These are phyloP conservation scores for Folsomia candida DNA, from an alignment of 2,888 invertebrate genomes.

Conservation along the genomic window DNA sequence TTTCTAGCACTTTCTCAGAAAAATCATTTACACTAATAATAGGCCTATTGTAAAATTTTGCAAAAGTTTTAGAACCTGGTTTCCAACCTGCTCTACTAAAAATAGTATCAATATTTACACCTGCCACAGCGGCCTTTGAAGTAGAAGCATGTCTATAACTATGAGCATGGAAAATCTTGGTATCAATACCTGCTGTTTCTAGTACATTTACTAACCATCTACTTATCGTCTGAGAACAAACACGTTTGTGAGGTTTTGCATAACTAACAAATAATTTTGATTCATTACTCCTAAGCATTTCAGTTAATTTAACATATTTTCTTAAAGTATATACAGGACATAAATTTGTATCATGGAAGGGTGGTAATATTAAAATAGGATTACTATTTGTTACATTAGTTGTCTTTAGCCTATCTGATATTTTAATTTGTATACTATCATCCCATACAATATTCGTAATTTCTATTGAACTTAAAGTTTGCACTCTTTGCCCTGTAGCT, in stretches of 20 bases:
- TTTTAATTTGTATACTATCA: too few species aligned
- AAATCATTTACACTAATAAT: neutral
- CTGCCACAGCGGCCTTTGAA: too few species aligned
- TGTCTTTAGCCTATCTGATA: too few species aligned
- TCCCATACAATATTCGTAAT: too few species aligned
- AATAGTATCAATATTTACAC: too few species aligned
- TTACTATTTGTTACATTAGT: neutral
- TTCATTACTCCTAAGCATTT: neutral
- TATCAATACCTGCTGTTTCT: conserved; percentile 3
- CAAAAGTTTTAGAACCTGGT: neutral
- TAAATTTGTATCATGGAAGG: conserved; percentile 5
- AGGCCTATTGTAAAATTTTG: too few species aligned
- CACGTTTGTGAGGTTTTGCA: conserved; percentile 6
- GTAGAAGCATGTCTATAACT: too few species aligned
- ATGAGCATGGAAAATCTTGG: too few species aligned
- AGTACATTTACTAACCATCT: conserved; percentile 14
- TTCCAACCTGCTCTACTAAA: neutral
- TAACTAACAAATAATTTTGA: conserved; percentile 17
- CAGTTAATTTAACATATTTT: conserved; percentile 10
- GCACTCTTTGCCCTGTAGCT: too few species aligned
- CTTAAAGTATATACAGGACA: too few species aligned
- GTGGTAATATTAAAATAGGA: conserved; percentile 4
- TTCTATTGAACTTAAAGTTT: too few species aligned
- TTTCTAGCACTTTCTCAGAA: neutral
- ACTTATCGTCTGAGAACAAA: conserved; percentile 21